Conservation (phyloP, 2,113 vertebrate species). For the Apodemus speciosus region DNA sequence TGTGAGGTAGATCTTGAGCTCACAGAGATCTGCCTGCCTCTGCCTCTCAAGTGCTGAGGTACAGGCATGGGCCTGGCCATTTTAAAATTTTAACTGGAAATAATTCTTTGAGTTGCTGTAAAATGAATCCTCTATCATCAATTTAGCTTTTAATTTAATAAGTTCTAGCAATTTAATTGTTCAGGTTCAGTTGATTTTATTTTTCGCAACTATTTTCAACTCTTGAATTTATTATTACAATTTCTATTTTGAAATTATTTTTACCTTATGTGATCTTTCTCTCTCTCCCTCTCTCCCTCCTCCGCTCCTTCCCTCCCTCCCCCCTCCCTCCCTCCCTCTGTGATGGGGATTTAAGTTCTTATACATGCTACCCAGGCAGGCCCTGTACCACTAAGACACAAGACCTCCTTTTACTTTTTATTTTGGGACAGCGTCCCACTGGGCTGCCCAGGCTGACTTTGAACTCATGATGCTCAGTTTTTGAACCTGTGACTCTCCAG, state of each 20-base stretch:
- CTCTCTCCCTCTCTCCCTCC: not conserved
- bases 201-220: not conserved
- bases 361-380: not conserved
- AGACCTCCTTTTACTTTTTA: not conserved
- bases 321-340: not conserved
- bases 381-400: not conserved
- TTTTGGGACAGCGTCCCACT: not conserved
- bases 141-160: constrained; percentile 12
- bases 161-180: not conserved
- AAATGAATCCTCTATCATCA: not conserved
- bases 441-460: not conserved
- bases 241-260: not conserved
- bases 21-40: not conserved
- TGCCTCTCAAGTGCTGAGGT: not conserved
- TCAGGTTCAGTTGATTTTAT: not conserved
- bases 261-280: not conserved
- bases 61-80: too few relatives aligned
- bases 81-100: not conserved
- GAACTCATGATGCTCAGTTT: not conserved
- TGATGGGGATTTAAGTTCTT: not conserved
- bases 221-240: not conserved
- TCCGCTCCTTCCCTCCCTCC: not conserved
- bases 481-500: not conserved
- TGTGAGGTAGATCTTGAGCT: not conserved
- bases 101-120: not conserved